A percentile compares a stretch with the other conserved stretches of the same genome.
Conservation (phyloP, 1,140 invertebrate genomes). For the Euura lappo region DNA sequence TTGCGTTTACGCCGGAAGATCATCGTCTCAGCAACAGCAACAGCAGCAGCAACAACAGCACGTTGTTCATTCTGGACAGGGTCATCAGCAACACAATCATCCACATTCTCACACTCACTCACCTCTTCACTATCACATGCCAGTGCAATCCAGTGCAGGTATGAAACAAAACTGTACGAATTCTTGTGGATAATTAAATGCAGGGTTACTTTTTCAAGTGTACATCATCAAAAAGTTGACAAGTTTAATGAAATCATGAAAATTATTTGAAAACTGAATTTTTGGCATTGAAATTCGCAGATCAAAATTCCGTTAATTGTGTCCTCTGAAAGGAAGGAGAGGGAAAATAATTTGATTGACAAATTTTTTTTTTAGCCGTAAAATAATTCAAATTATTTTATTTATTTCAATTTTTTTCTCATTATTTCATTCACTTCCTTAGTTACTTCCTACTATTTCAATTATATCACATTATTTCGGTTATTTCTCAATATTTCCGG, state of each 20-base stretch:
- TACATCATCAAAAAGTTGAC: slow-evolving; percentile 10
- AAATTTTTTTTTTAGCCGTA: too few species aligned
- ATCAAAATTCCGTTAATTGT: too few species aligned
- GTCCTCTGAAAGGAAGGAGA: too few species aligned
- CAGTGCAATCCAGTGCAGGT: slow-evolving; percentile 51
- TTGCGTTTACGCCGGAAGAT: slow-evolving; percentile 69
- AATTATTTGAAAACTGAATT: neutral
- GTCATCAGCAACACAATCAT: neutral
- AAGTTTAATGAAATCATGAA: neutral
- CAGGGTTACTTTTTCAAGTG: neutral
- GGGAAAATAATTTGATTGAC: too few species aligned
- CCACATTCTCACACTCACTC: slow-evolving; percentile 45
- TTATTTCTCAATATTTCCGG: too few species aligned
- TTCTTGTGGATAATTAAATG: neutral
- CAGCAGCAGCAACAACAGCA: slow-evolving; percentile 50
- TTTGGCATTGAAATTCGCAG: neutral
- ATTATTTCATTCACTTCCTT: too few species aligned
- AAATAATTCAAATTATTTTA: too few species aligned
- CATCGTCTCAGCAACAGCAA: slow-evolving; percentile 45
- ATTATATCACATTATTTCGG: too few species aligned
- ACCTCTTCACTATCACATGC: slow-evolving; percentile 55
- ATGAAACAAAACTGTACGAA: slow-evolving; percentile 14
- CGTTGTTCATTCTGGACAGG: slow-evolving; percentile 42
- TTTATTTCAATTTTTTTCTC: too few species aligned
- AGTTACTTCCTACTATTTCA: too few species aligned